Evolutionary conservation across 2,113 vertebrate genomes (phyloP).

Genomic region (Dasyprocta punctata): DNA sequence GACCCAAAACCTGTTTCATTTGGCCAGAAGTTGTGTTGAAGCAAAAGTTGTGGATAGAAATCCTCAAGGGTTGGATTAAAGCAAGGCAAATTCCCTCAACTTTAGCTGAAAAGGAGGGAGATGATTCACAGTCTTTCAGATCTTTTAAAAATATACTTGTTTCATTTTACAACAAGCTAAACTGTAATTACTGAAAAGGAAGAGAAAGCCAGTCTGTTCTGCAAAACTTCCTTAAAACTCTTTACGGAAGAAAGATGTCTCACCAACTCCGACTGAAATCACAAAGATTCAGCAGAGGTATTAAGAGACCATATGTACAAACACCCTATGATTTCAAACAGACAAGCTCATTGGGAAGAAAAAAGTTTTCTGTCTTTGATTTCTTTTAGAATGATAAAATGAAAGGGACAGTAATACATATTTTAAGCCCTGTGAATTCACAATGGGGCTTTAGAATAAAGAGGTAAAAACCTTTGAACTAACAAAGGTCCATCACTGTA

Average conservation of each 20-base stretch:
- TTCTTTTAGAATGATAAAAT: conserved; percentile 95
- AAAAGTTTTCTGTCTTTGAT: conserved; percentile 94
- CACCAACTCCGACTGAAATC: conserved; percentile 78
- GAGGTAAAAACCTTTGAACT: conserved; percentile 99
- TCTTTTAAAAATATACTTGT: conserved; percentile 33
- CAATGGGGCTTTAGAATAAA: conserved; percentile 98
- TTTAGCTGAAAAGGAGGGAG: not conserved
- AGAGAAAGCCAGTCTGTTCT: conserved; percentile 53
- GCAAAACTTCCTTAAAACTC: conserved; percentile 71
- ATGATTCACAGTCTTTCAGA: not conserved
- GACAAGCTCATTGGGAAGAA: conserved; percentile 89
- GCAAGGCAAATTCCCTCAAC: conserved; percentile 33
- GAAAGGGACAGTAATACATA: conserved; percentile 99
- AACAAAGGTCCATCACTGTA: conserved; percentile 95
- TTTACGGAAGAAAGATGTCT: conserved; percentile 60
- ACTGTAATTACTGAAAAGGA: conserved; percentile 54
- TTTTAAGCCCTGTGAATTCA: conserved; percentile 97
- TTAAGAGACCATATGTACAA: conserved; percentile 88
- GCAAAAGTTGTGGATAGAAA: conserved; percentile 54
- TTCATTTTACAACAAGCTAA: conserved; percentile 54
- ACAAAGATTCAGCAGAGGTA: conserved; percentile 81
- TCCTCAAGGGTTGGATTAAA: not conserved
- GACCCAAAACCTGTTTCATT: conserved; percentile 55
- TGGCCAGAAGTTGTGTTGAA: conserved; percentile 39
- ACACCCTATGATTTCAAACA: conserved; percentile 92